Conservation (phyloP, 2,113 vertebrate species). For the Boulengeromyrus knoepffleri region DNA sequence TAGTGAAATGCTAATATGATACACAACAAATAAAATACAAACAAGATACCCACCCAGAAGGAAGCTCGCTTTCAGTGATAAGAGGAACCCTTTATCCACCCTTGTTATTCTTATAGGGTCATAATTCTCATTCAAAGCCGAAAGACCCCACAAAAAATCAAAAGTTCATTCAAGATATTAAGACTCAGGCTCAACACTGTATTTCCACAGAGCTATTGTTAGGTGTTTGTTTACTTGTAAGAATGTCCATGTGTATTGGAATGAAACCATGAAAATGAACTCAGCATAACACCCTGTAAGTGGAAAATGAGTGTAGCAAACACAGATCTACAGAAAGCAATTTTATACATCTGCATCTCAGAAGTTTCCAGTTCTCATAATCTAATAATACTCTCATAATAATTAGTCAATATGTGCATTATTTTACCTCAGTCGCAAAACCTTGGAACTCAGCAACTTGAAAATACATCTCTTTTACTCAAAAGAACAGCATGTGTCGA, state of each 20-base stretch:
- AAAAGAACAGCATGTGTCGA: neutral
- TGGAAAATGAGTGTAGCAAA: neutral
- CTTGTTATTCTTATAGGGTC: neutral
- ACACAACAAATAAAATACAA: neutral
- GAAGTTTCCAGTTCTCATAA: neutral
- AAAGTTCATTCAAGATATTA: neutral
- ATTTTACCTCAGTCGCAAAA: neutral
- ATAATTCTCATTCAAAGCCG: neutral
- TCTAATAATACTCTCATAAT: too few species aligned
- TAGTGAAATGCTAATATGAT: neutral
- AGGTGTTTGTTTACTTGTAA: neutral
- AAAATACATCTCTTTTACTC: neutral
- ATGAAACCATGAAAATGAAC: neutral
- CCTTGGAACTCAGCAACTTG: neutral
- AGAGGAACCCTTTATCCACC: neutral
- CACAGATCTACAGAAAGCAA: neutral
- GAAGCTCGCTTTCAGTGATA: neutral
- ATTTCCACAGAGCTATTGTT: neutral
- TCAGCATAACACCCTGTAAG: neutral
- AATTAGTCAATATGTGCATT: neutral
- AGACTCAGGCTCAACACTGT: neutral
- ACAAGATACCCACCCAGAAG: neutral
- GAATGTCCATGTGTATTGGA: neutral
- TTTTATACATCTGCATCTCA: neutral
- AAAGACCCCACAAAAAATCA: neutral